phyloP scores from a whole-genome alignment of 2,888 invertebrate genomes.

The Morpho deidamia region DNA sequence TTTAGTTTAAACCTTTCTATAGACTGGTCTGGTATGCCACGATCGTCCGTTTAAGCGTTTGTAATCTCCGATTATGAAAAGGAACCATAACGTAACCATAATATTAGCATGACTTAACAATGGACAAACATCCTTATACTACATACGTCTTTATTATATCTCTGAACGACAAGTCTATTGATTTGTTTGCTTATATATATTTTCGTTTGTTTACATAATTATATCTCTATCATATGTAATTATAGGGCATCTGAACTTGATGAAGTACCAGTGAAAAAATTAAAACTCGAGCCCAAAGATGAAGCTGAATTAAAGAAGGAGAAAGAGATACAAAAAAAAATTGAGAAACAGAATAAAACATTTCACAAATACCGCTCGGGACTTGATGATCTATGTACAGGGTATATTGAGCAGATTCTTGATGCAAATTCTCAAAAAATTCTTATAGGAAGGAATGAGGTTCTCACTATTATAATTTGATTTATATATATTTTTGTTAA shows the following conservation, averaged over 20 bases:
- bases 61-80: too few species aligned
- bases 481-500: too few species aligned
- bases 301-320: constrained; percentile 68
- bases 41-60: too few species aligned
- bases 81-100: too few species aligned
- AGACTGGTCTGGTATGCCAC: too few species aligned
- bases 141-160: too few species aligned
- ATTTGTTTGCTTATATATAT: too few species aligned
- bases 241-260: constrained; percentile 54
- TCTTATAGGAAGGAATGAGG: constrained; percentile 82
- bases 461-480: constrained; percentile 42
- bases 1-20: too few species aligned
- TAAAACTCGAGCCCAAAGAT: constrained; percentile 81
- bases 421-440: constrained; percentile 85
- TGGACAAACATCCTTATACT: too few species aligned
- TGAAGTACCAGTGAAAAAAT: constrained; percentile 83
- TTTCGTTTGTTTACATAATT: too few species aligned
- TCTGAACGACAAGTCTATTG: too few species aligned
- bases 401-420: constrained; percentile 81
- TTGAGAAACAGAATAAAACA: constrained; percentile 85
- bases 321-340: constrained; percentile 74
- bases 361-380: constrained; percentile 54
- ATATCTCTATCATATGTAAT: background rate
- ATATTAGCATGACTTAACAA: too few species aligned
- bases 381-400: constrained; percentile 74